phyloP scores from a whole-genome alignment of 2,797 vertebrate genomes.

The Pangasius larnaudii region DNA sequence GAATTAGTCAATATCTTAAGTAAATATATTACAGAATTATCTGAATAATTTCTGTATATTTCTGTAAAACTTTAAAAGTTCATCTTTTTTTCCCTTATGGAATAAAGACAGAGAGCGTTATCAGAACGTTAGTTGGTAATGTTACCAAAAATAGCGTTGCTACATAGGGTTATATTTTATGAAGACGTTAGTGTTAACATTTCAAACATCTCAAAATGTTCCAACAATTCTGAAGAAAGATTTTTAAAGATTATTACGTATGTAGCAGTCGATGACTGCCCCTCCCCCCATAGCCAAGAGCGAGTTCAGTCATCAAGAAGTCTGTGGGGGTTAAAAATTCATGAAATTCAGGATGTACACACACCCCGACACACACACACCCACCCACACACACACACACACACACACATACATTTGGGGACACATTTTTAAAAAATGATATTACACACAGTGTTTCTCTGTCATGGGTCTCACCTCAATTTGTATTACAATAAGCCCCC shows the following conservation, averaged over 20 bases:
- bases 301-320: slow-evolving; percentile 14
- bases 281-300: slow-evolving; percentile 26
- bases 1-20: background rate
- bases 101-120: background rate
- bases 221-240: too few species aligned
- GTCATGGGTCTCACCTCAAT: slow-evolving; percentile 28
- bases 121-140: background rate
- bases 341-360: slow-evolving; percentile 27
- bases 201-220: background rate
- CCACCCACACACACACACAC: background rate
- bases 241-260: background rate
- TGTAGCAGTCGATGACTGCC: background rate
- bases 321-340: slow-evolving; percentile 38
- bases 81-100: background rate
- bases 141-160: background rate
- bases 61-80: background rate
- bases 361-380: background rate
- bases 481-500: slow-evolving; percentile 42
- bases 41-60: background rate
- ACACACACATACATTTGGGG: background rate
- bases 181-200: background rate
- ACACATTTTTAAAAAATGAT: background rate
- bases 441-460: background rate
- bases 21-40: background rate
- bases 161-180: background rate